Percentiles rank a stretch among this genome's conserved stretches.
phyloP scores from a whole-genome alignment of 2,888 invertebrate genomes.

The Agapetus fuscipes region DNA sequence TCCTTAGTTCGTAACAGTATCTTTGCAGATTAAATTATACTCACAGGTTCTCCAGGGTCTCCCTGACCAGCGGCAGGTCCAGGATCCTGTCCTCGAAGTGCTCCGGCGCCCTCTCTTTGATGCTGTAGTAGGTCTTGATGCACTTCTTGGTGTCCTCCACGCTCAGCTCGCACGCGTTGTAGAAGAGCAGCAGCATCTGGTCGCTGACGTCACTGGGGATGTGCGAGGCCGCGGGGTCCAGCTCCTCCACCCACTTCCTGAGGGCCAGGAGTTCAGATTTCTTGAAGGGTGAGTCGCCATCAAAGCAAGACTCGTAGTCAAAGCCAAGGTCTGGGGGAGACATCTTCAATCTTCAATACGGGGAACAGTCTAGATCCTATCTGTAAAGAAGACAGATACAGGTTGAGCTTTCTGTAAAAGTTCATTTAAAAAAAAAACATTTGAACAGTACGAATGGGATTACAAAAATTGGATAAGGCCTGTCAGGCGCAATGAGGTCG shows the following conservation, averaged over 20 bases:
- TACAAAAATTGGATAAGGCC: no score
- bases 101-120: conserved; percentile 50
- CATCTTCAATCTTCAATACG: no score
- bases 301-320: conserved; percentile 36
- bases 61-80: no score
- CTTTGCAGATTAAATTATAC: no score
- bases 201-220: conserved; percentile 44
- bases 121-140: conserved; percentile 51
- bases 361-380: no score
- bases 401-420: no score
- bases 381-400: no score
- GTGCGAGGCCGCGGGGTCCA: conserved; percentile 28
- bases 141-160: conserved; percentile 51
- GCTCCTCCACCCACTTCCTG: conserved; percentile 37
- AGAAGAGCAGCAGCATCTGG: conserved; percentile 55
- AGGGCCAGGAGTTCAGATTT: conserved; percentile 39
- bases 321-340: conserved; percentile 36
- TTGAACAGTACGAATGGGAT: no score
- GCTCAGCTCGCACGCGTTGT: conserved; percentile 54
- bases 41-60: no score
- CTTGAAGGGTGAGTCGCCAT: conserved; percentile 41
- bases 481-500: no score
- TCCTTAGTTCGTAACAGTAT: no score
- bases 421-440: no score
- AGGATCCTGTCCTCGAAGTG: conserved; percentile 51